Conservation (phyloP, 1,140 invertebrate species). For the Saccostrea glomerata region DNA sequence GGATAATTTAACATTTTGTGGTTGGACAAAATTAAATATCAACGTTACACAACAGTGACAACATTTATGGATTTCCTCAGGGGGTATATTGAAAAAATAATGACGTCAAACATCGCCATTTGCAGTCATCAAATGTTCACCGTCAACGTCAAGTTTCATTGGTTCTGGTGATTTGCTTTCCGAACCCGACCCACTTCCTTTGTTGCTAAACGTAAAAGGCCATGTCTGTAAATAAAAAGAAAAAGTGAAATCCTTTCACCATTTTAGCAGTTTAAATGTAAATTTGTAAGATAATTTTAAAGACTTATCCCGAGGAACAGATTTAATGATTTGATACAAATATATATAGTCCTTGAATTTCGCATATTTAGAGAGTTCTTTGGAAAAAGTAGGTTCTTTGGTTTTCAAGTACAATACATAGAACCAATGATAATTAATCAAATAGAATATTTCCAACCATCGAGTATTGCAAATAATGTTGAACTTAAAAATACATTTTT, state of each 20-base stretch:
- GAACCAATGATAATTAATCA: too few species aligned
- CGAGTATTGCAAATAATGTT: too few species aligned
- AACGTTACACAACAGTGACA: background rate
- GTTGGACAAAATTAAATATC: background rate
- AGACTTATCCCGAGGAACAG: background rate
- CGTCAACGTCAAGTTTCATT: slow-evolving; percentile 54
- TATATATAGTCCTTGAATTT: background rate
- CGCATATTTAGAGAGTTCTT: background rate
- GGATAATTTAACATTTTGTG: background rate
- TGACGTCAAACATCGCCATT: slow-evolving; percentile 20
- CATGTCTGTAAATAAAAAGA: slow-evolving; percentile 61
- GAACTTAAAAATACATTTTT: too few species aligned
- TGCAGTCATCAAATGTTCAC: slow-evolving; percentile 22
- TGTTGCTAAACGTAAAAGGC: slow-evolving; percentile 64
- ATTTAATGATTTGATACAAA: background rate
- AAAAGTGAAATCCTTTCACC: background rate
- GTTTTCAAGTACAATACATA: background rate
- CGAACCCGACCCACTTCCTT: slow-evolving; percentile 53
- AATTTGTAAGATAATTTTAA: background rate
- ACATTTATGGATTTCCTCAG: slow-evolving; percentile 40
- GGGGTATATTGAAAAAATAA: background rate
- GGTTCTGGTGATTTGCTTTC: slow-evolving; percentile 58
- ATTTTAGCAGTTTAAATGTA: background rate
- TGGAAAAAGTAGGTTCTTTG: background rate
- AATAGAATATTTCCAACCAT: too few species aligned